These are phyloP conservation scores for Coptodon bakossiorum DNA, from an alignment of 2,113 vertebrate species.

Conservation along the genomic window DNA sequence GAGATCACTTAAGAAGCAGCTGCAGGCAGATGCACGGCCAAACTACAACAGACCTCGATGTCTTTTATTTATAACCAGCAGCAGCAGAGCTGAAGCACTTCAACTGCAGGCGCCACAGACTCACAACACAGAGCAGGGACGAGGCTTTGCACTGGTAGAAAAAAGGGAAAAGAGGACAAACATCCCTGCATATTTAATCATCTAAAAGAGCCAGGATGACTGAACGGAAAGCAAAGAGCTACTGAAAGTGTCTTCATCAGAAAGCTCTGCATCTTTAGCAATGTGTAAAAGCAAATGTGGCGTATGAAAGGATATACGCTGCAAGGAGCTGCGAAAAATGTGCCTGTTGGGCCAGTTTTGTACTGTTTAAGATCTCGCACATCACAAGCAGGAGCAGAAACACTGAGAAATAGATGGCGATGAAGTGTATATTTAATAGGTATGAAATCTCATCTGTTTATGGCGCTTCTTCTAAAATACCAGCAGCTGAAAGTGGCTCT, in stretches of 20 bases:
- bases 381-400: neutral
- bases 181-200: slow-evolving; percentile 16
- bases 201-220: neutral
- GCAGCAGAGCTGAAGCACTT: slow-evolving; percentile 15
- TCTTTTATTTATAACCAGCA: slow-evolving; percentile 53
- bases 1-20: slow-evolving; percentile 27
- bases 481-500: neutral
- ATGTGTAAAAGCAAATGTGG: neutral
- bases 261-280: neutral
- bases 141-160: neutral
- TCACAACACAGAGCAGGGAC: neutral
- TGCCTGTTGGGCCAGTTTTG: neutral
- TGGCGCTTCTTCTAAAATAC: neutral
- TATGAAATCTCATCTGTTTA: neutral
- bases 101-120: neutral
- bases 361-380: neutral
- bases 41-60: slow-evolving; percentile 23
- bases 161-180: neutral
- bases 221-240: neutral
- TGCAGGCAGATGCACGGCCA: slow-evolving; percentile 22
- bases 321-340: neutral
- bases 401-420: neutral
- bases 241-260: neutral
- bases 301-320: too few species aligned
- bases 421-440: neutral